Percentiles rank a stretch among this genome's conserved stretches.
These are phyloP conservation scores for Dicrurus megarhynchus DNA, from an alignment of 2,113 vertebrate species.

Conservation along the genomic window DNA sequence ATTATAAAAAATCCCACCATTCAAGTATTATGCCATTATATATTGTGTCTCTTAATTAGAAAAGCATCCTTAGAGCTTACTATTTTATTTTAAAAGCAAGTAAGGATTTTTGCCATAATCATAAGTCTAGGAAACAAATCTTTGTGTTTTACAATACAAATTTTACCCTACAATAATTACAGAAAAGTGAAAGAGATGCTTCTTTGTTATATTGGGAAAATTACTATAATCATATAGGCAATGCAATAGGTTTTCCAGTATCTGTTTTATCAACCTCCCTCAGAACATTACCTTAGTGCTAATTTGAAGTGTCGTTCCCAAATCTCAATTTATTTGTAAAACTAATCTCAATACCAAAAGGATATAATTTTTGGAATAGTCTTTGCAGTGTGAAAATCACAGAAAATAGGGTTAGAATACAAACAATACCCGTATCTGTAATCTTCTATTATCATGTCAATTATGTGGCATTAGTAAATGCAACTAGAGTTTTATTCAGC, in stretches of 20 bases:
- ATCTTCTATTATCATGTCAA: constrained; percentile 39
- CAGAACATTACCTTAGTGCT: not conserved
- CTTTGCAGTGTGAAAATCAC: constrained; percentile 2
- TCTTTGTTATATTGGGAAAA: constrained; percentile 1
- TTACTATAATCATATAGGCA: not conserved
- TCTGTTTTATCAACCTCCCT: not conserved
- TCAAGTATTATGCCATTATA: not conserved
- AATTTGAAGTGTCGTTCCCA: constrained; percentile 20
- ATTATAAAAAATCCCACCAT: not conserved
- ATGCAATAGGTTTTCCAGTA: not conserved
- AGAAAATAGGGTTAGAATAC: constrained; percentile 16
- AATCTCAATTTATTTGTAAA: constrained; percentile 9
- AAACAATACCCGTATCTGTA: constrained; percentile 1
- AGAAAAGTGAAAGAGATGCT: not conserved
- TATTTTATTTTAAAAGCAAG: constrained; percentile 5
- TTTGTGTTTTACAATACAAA: not conserved
- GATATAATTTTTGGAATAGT: not conserved
- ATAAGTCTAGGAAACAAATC: not conserved
- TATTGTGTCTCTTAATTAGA: not conserved
- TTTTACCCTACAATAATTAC: not conserved
- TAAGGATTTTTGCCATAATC: not conserved
- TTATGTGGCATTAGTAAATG: constrained; percentile 31
- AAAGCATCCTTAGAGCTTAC: not conserved
- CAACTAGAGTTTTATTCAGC: constrained; percentile 23
- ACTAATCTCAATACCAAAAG: constrained; percentile 1